Percentiles rank a stretch among this genome's conserved stretches.
phyloP scores from a whole-genome alignment of 2,888 invertebrate genomes.

The Drosophila engyochracea region DNA sequence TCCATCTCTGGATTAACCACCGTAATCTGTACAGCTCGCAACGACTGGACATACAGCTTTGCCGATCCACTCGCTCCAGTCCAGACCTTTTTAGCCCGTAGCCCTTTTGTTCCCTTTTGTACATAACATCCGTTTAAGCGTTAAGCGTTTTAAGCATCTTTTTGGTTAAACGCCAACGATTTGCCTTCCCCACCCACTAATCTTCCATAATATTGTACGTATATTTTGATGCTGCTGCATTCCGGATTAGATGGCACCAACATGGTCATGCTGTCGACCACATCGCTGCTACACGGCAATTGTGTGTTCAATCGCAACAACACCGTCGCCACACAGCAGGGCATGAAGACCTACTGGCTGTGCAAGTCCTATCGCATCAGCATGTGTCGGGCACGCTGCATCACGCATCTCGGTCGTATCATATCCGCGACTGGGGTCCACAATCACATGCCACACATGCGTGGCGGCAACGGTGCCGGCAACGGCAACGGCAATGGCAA shows the following conservation, averaged over 20 bases:
- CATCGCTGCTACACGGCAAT: conserved; percentile 85
- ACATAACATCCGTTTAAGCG: conserved; percentile 62
- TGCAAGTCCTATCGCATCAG: conserved; percentile 85
- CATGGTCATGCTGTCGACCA: conserved; percentile 85
- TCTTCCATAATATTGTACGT: conserved; percentile 74
- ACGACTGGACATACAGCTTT: conserved; percentile 18
- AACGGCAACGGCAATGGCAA: conserved; percentile 2
- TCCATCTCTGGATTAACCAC: conserved; percentile 54
- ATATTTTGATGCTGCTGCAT: conserved; percentile 64
- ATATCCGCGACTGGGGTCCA: conserved; percentile 85
- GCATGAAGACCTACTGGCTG: conserved; percentile 86
- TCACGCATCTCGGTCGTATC: conserved; percentile 85
- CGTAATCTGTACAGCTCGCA: conserved; percentile 13
- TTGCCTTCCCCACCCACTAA: conserved; percentile 61
- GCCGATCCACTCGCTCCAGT: conserved; percentile 11
- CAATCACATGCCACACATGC: conserved; percentile 85
- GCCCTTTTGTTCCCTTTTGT: conserved; percentile 42
- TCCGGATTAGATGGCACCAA: conserved; percentile 82
- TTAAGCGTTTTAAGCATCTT: conserved; percentile 21
- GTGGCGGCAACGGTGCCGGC: conserved; percentile 49
- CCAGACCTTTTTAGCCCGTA: conserved; percentile 15
- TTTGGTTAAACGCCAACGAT: conserved; percentile 42
- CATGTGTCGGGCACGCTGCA: conserved; percentile 85
- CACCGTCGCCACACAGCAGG: conserved; percentile 86
- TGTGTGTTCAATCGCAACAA: conserved; percentile 86